Evolutionary conservation across 2,888 invertebrate species (phyloP).

Genomic region (Chloroclystis v-ata): DNA sequence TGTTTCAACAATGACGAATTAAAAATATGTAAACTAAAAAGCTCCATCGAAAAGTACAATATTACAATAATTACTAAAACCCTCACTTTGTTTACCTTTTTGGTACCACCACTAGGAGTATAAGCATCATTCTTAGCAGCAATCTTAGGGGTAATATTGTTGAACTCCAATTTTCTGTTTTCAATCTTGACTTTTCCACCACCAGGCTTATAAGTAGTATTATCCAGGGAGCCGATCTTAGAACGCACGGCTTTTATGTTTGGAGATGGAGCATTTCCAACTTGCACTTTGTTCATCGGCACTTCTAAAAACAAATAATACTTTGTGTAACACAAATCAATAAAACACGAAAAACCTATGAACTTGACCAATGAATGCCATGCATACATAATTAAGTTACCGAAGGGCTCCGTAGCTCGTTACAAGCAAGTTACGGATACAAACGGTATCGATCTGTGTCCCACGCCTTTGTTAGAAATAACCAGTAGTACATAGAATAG

Average conservation of each 20-base stretch:
- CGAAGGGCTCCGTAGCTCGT: neutral
- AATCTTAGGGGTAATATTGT: slow-evolving; percentile 90
- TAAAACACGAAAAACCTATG: neutral
- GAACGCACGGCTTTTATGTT: slow-evolving; percentile 94
- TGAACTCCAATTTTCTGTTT: slow-evolving; percentile 89
- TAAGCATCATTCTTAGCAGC: slow-evolving; percentile 95
- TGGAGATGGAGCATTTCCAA: slow-evolving; percentile 93
- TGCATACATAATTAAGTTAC: slow-evolving; percentile 24
- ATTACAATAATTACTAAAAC: too few relatives aligned
- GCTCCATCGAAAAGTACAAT: too few relatives aligned
- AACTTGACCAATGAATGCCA: slow-evolving; percentile 18
- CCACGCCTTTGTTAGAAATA: too few relatives aligned
- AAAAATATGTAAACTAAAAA: too few relatives aligned
- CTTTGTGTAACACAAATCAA: neutral
- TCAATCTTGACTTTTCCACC: slow-evolving; percentile 94
- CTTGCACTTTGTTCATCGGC: slow-evolving; percentile 96
- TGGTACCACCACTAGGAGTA: slow-evolving; percentile 90
- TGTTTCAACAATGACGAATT: too few relatives aligned
- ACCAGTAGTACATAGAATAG: too few relatives aligned
- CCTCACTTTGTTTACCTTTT: slow-evolving; percentile 82
- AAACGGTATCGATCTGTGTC: slow-evolving; percentile 15
- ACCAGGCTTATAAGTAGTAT: slow-evolving; percentile 91
- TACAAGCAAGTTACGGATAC: neutral
- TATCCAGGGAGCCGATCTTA: slow-evolving; percentile 95
- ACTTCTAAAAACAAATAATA: slow-evolving; percentile 77